Evolutionary conservation across 2,888 invertebrate genomes (phyloP).

Genomic region (Parasteatoda lunata): DNA sequence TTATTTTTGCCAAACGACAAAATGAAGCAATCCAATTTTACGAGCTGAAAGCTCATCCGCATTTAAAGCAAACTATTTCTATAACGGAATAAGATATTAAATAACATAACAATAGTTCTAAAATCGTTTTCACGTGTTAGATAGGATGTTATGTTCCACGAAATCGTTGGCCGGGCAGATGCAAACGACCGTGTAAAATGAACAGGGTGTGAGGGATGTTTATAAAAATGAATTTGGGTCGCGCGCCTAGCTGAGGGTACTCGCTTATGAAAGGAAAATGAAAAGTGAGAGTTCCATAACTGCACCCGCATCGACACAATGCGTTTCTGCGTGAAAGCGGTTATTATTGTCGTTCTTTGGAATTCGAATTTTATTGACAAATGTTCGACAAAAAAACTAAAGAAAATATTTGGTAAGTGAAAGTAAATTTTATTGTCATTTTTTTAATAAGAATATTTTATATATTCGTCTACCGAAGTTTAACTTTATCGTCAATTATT

Average conservation of each 20-base stretch:
- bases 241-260: not conserved
- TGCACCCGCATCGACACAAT: not conserved
- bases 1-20: no score
- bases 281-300: no score
- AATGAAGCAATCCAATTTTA: no score
- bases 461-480: no score
- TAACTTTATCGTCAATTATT: no score
- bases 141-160: no score
- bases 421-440: not conserved
- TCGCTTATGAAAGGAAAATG: not conserved
- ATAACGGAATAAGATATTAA: no score
- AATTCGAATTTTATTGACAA: not conserved
- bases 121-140: no score
- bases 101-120: no score
- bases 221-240: not conserved
- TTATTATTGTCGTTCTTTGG: constrained; percentile 12
- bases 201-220: not conserved
- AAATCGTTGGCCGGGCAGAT: not conserved
- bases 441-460: not conserved
- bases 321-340: not conserved
- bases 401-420: constrained; percentile 31
- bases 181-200: not conserved
- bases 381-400: constrained; percentile 11
- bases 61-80: no score
- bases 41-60: no score